Evolutionary conservation across 2,113 vertebrate genomes (phyloP).

Genomic region (Ochotona curzoniae): DNA sequence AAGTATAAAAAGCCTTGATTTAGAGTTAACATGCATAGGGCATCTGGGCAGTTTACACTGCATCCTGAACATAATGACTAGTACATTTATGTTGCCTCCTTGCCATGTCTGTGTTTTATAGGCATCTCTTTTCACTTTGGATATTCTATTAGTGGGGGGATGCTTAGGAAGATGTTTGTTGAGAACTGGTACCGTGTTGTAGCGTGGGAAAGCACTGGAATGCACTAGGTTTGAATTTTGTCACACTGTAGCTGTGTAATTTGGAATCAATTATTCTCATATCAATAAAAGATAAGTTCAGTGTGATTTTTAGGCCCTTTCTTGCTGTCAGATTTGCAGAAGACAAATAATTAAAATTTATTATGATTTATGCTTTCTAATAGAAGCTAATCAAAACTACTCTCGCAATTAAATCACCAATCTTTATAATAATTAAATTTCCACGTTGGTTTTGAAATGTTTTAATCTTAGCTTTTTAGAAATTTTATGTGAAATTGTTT

Average conservation of each 20-base stretch:
- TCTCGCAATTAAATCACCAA: neutral
- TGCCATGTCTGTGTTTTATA: constrained; percentile 24
- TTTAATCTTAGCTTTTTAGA: constrained; percentile 21
- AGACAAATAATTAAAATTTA: constrained; percentile 7
- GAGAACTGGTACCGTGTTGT: constrained; percentile 1
- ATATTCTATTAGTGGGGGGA: neutral
- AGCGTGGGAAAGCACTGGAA: neutral
- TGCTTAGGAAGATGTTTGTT: constrained; percentile 8
- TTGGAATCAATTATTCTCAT: constrained; percentile 18
- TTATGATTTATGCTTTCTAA: constrained; percentile 9
- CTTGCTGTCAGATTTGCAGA: neutral
- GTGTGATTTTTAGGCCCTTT: neutral
- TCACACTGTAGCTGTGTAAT: neutral
- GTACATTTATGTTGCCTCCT: neutral
- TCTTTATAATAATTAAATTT: constrained; percentile 14
- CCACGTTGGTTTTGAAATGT: neutral
- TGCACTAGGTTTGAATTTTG: constrained; percentile 19
- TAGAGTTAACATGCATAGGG: neutral
- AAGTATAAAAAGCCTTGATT: constrained; percentile 29
- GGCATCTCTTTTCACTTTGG: constrained; percentile 31
- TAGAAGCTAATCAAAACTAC: constrained; percentile 4
- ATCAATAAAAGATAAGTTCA: neutral
- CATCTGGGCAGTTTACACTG: neutral
- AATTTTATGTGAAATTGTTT: constrained; percentile 47
- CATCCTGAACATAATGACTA: neutral